phyloP scores from a whole-genome alignment of 1,140 invertebrate genomes.

The Pteromalus puparum region DNA sequence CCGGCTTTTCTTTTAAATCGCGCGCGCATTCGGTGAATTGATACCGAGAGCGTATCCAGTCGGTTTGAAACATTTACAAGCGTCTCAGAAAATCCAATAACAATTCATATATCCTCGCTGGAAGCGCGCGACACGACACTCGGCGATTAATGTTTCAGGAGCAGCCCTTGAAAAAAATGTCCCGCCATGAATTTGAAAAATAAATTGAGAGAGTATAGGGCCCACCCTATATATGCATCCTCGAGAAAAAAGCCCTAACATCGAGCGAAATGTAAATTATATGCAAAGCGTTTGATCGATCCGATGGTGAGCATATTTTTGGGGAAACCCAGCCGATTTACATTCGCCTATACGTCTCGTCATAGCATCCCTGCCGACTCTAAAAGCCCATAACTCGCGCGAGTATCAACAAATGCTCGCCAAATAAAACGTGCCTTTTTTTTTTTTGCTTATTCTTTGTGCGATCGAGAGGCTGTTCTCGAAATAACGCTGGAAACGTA shows the following conservation, averaged over 20 bases:
- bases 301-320: neutral
- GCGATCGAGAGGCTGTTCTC: neutral
- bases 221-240: neutral
- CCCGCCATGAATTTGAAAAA: neutral
- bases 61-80: neutral
- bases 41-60: too few species aligned
- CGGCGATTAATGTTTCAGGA: neutral
- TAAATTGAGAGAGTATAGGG: neutral
- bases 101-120: neutral
- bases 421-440: neutral
- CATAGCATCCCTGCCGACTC: neutral
- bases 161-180: neutral
- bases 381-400: neutral
- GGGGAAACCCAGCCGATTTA: neutral
- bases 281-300: conserved; percentile 6
- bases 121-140: neutral
- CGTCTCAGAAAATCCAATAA: neutral
- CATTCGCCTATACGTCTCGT: neutral
- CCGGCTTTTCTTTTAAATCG: neutral
- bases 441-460: neutral
- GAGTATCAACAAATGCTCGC: neutral
- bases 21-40: too few species aligned
- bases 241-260: neutral
- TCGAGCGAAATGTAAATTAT: conserved; percentile 6
- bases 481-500: neutral